phyloP scores from a whole-genome alignment of 92 coral and sea anemone species.

The Epizoanthus ramosus region DNA sequence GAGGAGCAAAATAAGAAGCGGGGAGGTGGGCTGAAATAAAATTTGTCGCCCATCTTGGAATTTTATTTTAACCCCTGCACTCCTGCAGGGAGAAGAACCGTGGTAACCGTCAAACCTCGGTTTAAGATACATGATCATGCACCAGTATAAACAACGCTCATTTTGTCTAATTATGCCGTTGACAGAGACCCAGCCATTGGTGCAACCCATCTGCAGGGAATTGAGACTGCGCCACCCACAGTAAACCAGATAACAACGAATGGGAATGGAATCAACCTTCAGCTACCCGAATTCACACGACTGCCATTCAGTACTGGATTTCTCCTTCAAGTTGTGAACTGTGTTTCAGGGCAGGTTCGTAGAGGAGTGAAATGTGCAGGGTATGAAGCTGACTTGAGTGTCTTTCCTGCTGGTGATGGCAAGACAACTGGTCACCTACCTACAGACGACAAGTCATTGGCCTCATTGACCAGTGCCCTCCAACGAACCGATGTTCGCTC shows the following conservation, averaged over 20 bases:
- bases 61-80: too few relatives aligned
- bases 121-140: too few relatives aligned
- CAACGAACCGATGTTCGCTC: slow-evolving; percentile 42
- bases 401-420: slow-evolving; percentile 1
- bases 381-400: slow-evolving; percentile 64
- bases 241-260: neutral
- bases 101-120: too few relatives aligned
- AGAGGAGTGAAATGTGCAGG: slow-evolving; percentile 47
- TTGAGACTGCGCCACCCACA: slow-evolving; percentile 23
- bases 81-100: too few relatives aligned
- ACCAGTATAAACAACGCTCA: neutral
- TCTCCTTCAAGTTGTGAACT: slow-evolving; percentile 49
- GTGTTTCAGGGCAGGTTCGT: slow-evolving; percentile 52
- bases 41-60: too few relatives aligned
- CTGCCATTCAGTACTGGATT: slow-evolving; percentile 65
- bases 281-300: slow-evolving; percentile 29
- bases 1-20: too few relatives aligned
- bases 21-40: too few relatives aligned
- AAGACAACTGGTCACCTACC: neutral
- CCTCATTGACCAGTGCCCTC: slow-evolving; percentile 35
- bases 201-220: neutral
- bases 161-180: neutral
- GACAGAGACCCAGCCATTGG: slow-evolving; percentile 25
- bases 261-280: neutral
- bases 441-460: slow-evolving; percentile 23